phyloP scores from a whole-genome alignment of 2,113 vertebrate species.

The Pteropus alecto region DNA sequence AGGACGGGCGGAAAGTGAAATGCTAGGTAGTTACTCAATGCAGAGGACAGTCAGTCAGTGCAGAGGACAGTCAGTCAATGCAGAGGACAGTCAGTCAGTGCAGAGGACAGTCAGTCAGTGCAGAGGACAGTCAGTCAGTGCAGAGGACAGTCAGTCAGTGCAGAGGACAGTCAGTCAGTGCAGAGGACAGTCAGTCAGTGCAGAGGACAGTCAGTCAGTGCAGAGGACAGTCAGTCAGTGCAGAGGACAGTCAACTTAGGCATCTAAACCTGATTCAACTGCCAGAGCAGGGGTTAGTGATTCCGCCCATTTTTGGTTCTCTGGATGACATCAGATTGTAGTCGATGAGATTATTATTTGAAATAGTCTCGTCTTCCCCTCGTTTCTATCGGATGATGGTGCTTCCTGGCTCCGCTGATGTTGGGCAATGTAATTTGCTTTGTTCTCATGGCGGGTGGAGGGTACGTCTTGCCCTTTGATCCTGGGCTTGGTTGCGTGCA shows the following conservation, averaged over 20 bases:
- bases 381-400: background rate
- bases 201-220: background rate
- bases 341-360: background rate
- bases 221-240: background rate
- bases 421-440: background rate
- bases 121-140: background rate
- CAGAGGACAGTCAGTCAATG: background rate
- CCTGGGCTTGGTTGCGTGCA: fast-evolving
- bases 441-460: background rate
- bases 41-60: background rate
- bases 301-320: background rate
- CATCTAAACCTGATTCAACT: fast-evolving
- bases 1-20: background rate
- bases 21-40: background rate
- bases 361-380: background rate
- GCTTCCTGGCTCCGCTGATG: background rate
- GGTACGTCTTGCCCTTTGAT: background rate
- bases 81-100: too few species aligned
- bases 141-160: background rate
- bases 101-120: background rate
- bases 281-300: background rate
- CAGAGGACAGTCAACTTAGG: background rate
- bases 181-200: fast-evolving
- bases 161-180: background rate
- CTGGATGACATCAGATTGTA: background rate